Conservation (phyloP, 2,113 vertebrate genomes). For the Oophaga pumilio region DNA sequence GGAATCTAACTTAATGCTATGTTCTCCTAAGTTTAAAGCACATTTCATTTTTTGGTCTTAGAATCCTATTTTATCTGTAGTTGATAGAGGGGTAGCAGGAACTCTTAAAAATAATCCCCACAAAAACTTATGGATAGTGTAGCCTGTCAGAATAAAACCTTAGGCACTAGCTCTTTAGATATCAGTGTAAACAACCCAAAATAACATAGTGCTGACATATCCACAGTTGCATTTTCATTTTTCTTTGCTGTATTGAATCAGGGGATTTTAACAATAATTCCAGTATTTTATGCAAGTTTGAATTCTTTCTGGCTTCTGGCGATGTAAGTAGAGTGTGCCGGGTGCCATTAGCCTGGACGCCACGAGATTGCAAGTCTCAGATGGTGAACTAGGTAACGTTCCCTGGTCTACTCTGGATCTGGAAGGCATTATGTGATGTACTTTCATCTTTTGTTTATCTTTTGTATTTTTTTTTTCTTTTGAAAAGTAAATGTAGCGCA, state of each 20-base stretch:
- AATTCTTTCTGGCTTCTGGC: not conserved
- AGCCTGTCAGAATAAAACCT: not conserved
- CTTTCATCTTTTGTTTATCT: constrained; percentile 8
- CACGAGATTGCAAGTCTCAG: not conserved
- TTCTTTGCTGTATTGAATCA: not conserved
- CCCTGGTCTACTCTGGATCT: not conserved
- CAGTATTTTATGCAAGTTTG: not conserved
- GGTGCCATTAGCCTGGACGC: constrained; percentile 16
- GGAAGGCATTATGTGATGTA: not conserved
- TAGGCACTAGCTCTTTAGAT: not conserved
- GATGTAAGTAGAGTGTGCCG: not conserved
- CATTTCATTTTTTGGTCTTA: too few species aligned
- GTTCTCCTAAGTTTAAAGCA: too few species aligned
- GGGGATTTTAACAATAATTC: not conserved
- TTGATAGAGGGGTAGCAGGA: too few species aligned
- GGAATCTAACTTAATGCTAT: too few species aligned
- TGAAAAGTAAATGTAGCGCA: not conserved
- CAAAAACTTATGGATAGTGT: not conserved
- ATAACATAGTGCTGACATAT: not conserved
- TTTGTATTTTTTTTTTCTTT: not conserved
- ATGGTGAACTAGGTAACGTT: not conserved
- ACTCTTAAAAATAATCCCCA: too few species aligned
- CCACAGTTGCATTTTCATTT: not conserved
- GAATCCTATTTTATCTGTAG: too few species aligned
- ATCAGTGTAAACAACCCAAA: not conserved